phyloP scores from a whole-genome alignment of 2,797 vertebrate genomes.

The Echeneis naucrates region DNA sequence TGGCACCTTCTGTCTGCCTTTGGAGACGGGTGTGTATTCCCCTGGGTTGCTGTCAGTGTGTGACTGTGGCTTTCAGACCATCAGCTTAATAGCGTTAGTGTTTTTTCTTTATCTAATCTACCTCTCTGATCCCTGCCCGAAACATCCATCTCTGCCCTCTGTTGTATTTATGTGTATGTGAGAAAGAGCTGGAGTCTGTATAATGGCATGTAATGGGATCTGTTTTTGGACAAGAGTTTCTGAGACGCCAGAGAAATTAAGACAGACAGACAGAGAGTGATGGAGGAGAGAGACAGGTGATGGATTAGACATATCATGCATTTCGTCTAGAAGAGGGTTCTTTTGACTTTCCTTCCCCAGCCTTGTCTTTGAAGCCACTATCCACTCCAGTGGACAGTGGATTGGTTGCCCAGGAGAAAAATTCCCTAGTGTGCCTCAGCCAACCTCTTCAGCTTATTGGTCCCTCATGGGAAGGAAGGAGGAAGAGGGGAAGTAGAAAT shows the following conservation, averaged over 20 bases:
- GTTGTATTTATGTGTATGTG: slow-evolving; percentile 45
- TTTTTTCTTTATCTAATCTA: slow-evolving; percentile 69
- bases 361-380: slow-evolving; percentile 54
- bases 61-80: slow-evolving; percentile 77
- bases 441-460: slow-evolving; percentile 56
- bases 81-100: slow-evolving; percentile 78
- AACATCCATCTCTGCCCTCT: slow-evolving; percentile 34
- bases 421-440: slow-evolving; percentile 39
- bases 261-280: slow-evolving; percentile 31
- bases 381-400: slow-evolving; percentile 26
- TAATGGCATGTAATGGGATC: slow-evolving; percentile 69
- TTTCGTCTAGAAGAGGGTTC: slow-evolving; percentile 31
- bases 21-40: slow-evolving; percentile 75
- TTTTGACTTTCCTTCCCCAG: slow-evolving; percentile 19
- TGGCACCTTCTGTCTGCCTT: slow-evolving; percentile 70
- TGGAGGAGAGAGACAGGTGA: slow-evolving; percentile 44
- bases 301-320: slow-evolving; percentile 49
- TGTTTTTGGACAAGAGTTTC: slow-evolving; percentile 64
- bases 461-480: slow-evolving; percentile 60
- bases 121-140: slow-evolving; percentile 48
- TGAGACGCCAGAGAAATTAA: slow-evolving; percentile 50
- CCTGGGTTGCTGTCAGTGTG: slow-evolving; percentile 62
- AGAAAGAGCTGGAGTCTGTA: slow-evolving; percentile 55
- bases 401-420: slow-evolving; percentile 29
- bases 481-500: slow-evolving; percentile 63